Evolutionary conservation across 1,140 invertebrate genomes (phyloP), one percentile per base, ranked within the genome.

Genomic region (Listronotus oregonensis): DNA sequence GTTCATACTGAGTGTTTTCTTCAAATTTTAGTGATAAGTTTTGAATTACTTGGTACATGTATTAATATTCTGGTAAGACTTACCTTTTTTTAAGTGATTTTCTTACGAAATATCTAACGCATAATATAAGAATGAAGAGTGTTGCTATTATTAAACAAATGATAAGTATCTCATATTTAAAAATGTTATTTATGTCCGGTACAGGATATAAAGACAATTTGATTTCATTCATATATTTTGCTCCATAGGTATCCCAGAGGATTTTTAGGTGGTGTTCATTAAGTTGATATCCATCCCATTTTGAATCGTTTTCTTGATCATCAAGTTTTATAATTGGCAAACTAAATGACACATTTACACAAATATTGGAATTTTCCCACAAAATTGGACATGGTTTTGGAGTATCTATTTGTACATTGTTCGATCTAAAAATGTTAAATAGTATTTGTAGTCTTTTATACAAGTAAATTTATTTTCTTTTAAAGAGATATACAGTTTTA

Each of bases 271-370:
- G 63, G 34, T 32, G 4, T 34, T 42, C 14, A 51, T 44, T 64
- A 9, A 71, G 32, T 37, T 69, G 63, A 46, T 71, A 71, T 10
- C 66, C 66, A 10, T 12, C 32, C 70, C 70, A 71, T 11, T 44
- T 15, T 1, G 60, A 34, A 32, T 61, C 8, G 7, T 43, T 15
- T 8, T 44, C 18, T 17, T 50, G 31, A 17, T 59, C n/a, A 1
- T 64, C 39, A 6, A 31, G 14, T 18, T 61, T 56, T 43, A 61
- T 17, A 42, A 72, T 60, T 17, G 68, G 66, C 14, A 72, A 6
- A 27, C 57, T 37, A 42, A 68, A 71, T 40, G 54, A 61, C 14
- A 72, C 12, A 40, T 50, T 58, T n/a, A 64, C 47, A 39, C 71
- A 72, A 9, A 11, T 66, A 12, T 61, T 57, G 17, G 39, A 64